Evolutionary conservation across 2,888 invertebrate genomes (phyloP).

Genomic region (Sceliomorpha sp.): DNA sequence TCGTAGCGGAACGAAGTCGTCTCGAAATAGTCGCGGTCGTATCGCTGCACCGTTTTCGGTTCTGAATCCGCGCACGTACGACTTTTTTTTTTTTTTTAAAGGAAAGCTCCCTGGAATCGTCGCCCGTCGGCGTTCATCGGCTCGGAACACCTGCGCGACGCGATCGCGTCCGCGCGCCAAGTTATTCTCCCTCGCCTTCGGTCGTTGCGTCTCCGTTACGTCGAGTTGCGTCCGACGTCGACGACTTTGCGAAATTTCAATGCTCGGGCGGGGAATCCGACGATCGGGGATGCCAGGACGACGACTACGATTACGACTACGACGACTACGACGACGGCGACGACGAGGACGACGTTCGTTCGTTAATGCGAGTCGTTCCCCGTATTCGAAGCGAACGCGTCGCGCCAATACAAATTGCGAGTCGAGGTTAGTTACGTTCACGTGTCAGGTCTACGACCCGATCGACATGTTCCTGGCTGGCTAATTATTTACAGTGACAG

Average conservation of each 20-base stretch:
- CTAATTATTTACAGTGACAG: not conserved
- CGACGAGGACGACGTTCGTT: conserved; percentile 14
- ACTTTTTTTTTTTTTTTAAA: conserved; percentile 37
- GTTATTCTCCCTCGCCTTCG: too few species aligned
- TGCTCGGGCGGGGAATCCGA: conserved; percentile 11
- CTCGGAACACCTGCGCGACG: conserved; percentile 38
- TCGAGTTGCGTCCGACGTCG: too few species aligned
- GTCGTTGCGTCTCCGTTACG: too few species aligned
- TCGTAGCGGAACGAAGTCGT: conserved; percentile 43
- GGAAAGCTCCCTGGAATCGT: conserved; percentile 46
- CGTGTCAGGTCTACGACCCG: conserved; percentile 4
- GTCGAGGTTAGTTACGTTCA: conserved; percentile 6
- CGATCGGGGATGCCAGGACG: too few species aligned
- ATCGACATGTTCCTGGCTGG: conserved; percentile 1
- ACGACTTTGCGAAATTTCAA: conserved; percentile 8
- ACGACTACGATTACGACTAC: too few species aligned
- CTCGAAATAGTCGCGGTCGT: conserved; percentile 44
- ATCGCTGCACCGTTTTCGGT: conserved; percentile 37
- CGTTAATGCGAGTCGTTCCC: conserved; percentile 16
- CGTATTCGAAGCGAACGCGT: conserved; percentile 37
- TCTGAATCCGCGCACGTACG: conserved; percentile 48
- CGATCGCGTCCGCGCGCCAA: conserved; percentile 29
- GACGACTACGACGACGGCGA: too few species aligned
- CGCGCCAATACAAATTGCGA: conserved; percentile 43
- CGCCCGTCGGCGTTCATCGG: too few species aligned